Conservation (phyloP, 1,140 invertebrate species). For the Orchesella cincta region DNA sequence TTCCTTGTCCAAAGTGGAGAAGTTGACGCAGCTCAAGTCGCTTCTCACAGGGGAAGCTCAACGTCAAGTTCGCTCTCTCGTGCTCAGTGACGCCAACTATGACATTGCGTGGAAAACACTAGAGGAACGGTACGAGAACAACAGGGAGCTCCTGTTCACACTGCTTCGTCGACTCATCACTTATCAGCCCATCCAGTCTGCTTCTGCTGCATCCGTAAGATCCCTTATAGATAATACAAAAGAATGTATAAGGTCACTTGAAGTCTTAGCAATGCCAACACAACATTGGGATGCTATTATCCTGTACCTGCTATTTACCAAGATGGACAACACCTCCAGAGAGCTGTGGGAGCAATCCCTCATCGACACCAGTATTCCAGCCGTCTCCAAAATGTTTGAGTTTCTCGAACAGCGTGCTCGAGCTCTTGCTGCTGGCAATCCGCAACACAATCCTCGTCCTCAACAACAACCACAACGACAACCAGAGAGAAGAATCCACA, state of each 20-base stretch:
- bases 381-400: background rate
- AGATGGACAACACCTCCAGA: background rate
- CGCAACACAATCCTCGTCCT: background rate
- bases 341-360: constrained; percentile 22
- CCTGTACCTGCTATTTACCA: background rate
- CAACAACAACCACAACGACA: background rate
- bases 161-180: background rate
- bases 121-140: background rate
- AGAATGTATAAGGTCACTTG: background rate
- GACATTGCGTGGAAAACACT: background rate
- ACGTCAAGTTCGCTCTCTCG: background rate
- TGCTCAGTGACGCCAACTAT: background rate
- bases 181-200: constrained; percentile 24
- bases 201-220: background rate
- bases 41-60: background rate
- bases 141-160: background rate
- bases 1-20: background rate
- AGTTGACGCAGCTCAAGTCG: background rate
- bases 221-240: constrained; percentile 5
- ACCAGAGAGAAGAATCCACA: background rate
- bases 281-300: background rate
- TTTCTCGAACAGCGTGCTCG: constrained; percentile 31
- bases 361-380: constrained; percentile 1
- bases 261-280: background rate
- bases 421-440: background rate